Evolutionary conservation across 2,113 vertebrate genomes (phyloP), one percentile per base, ranked within the genome.

Genomic region (Phalacrocorax pelagicus): DNA sequence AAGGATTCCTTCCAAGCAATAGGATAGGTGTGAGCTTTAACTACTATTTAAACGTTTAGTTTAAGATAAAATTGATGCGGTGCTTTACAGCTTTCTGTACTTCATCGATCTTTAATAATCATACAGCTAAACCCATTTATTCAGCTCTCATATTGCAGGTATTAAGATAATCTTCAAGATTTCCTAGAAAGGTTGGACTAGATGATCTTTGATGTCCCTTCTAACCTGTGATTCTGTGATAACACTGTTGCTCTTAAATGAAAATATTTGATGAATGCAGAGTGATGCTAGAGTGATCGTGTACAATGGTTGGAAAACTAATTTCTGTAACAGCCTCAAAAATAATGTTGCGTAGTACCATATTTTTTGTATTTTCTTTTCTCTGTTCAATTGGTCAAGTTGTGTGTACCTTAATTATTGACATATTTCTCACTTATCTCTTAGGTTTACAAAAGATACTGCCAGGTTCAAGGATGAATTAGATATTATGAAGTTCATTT

Each of bases 401-500:
- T 81, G 12, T 34, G 27, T 40, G 11, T 70, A 34, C 6, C 7
- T n/a, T 74, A 6, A 3, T 79, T 58, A 73, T 9, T 96, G 34
- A 94, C 79, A 2, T 7, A 15, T 70, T 82, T 85, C 88, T 96
- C 58, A 61, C 79, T 93, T 98, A 20, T 29, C 24, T 93, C 88
- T 70, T 93, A 99, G 99, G 97, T 98, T 99, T 96, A 99, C 99
- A 26, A 99, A 99, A 98, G 99, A 99, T 94, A 99, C 99, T 27
- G 98, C 99, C 27, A 98, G 99, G 61, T 99, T 99, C 97, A 99
- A 99, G 97, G 99, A 99, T 94, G 99, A 99, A 96, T 98, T 99
- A 95, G 99, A 99, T 96, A 98, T 99, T 94, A 99, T 99, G 99
- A 99, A 99, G 96, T 99, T 99, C 95, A 98, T 99, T 97, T 99